phyloP scores from a whole-genome alignment of 1,140 invertebrate genomes.

The Drosophila fuyamai region DNA sequence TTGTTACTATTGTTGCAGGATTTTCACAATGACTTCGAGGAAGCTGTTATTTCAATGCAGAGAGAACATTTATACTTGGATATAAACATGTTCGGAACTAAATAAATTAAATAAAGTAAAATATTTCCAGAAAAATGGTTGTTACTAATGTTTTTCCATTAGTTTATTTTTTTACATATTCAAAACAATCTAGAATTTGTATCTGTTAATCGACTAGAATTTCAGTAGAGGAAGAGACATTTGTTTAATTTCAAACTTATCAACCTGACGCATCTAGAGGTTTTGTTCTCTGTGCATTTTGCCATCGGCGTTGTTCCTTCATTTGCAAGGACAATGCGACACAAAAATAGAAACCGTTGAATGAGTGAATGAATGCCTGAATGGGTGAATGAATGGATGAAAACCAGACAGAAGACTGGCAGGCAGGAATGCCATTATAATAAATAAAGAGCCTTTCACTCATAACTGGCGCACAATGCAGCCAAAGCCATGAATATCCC shows the following conservation, averaged over 20 bases:
- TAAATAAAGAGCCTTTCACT: conserved; percentile 81
- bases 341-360: conserved; percentile 59
- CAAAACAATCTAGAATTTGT: neutral
- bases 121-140: too few species aligned
- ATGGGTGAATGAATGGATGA: conserved; percentile 49
- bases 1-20: conserved; percentile 18
- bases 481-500: conserved; percentile 63
- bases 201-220: neutral
- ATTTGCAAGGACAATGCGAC: conserved; percentile 82
- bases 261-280: neutral
- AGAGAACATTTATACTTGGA: too few species aligned
- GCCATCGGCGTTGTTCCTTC: conserved; percentile 64
- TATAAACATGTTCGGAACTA: too few species aligned
- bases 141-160: too few species aligned
- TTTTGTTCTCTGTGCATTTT: conserved; percentile 33
- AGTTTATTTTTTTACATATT: too few species aligned
- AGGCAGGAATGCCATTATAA: conserved; percentile 76
- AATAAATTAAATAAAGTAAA: too few species aligned
- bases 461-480: conserved; percentile 76
- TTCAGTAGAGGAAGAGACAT: neutral
- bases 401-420: conserved; percentile 38
- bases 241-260: neutral
- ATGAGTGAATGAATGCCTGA: conserved; percentile 60
- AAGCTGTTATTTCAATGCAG: conserved; percentile 43
- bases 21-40: conserved; percentile 55